phyloP scores from a whole-genome alignment of 2,113 vertebrate genomes.

The Oreochromis aureus region DNA sequence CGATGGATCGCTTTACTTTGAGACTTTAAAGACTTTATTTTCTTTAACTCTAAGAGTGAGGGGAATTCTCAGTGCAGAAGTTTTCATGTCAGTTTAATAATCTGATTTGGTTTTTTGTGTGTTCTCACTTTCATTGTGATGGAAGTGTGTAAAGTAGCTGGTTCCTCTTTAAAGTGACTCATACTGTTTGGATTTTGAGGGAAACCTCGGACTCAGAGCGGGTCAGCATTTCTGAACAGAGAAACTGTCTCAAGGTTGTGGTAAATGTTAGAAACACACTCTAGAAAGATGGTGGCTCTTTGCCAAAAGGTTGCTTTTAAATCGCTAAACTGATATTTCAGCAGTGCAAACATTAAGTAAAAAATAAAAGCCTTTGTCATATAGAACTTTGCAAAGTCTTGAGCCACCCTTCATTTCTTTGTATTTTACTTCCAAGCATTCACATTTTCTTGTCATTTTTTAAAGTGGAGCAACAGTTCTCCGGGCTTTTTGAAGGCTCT shows the following conservation, averaged over 20 bases:
- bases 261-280: accelerated
- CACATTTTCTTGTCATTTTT: too few species aligned
- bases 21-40: not conserved
- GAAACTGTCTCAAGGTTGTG: not conserved
- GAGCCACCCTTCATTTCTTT: too few species aligned
- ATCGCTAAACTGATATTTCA: not conserved
- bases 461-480: not conserved
- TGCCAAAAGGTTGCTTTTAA: not conserved
- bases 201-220: not conserved
- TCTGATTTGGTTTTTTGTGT: not conserved
- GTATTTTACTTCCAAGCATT: too few species aligned
- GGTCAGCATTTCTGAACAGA: not conserved
- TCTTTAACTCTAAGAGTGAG: not conserved
- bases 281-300: not conserved
- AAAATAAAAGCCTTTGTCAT: not conserved
- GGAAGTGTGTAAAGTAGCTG: not conserved
- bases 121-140: not conserved
- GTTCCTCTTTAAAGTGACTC: constrained; percentile 16
- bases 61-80: not conserved
- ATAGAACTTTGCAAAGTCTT: too few species aligned
- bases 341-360: not conserved
- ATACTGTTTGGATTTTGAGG: not conserved
- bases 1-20: not conserved
- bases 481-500: not conserved
- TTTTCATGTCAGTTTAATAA: not conserved